Conservation (phyloP, 2,888 invertebrate species). For the Rhaphigaster nebulosa region DNA sequence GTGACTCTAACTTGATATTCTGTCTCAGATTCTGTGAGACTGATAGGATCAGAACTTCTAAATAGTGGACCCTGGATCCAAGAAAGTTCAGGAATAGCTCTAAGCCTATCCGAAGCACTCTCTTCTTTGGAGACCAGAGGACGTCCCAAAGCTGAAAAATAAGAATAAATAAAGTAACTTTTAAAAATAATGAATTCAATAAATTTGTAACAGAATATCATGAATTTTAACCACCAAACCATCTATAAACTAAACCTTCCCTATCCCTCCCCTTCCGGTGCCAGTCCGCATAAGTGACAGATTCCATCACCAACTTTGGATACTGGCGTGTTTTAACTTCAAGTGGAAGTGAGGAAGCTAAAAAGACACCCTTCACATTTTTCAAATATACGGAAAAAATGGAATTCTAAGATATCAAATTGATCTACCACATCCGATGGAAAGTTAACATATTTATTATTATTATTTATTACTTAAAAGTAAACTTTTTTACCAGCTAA, state of each 20-base stretch:
- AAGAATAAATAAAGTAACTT: not conserved
- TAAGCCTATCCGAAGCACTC: conserved; percentile 85
- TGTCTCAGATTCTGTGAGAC: conserved; percentile 97
- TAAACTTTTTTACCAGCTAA: conserved; percentile 61
- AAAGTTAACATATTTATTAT: too few relatives aligned
- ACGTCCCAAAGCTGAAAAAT: conserved; percentile 6
- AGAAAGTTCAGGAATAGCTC: conserved; percentile 83
- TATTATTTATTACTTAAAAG: not conserved
- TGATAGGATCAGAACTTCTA: conserved; percentile 86
- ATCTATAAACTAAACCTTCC: too few relatives aligned
- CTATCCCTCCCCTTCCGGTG: too few relatives aligned
- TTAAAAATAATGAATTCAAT: not conserved
- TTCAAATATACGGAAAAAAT: too few relatives aligned
- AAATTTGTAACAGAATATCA: not conserved
- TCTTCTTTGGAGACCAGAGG: conserved; percentile 76
- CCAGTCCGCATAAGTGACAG: too few relatives aligned
- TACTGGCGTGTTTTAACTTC: too few relatives aligned
- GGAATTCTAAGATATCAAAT: too few relatives aligned
- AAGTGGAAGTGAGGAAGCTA: too few relatives aligned
- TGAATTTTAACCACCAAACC: too few relatives aligned
- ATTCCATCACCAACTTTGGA: too few relatives aligned
- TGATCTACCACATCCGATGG: too few relatives aligned
- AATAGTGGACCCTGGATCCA: conserved; percentile 80
- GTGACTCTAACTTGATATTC: conserved; percentile 96
- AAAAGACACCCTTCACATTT: too few relatives aligned